These are phyloP conservation scores for Prionace glauca DNA, from an alignment of 2,797 vertebrate genomes.

Conservation along the genomic window DNA sequence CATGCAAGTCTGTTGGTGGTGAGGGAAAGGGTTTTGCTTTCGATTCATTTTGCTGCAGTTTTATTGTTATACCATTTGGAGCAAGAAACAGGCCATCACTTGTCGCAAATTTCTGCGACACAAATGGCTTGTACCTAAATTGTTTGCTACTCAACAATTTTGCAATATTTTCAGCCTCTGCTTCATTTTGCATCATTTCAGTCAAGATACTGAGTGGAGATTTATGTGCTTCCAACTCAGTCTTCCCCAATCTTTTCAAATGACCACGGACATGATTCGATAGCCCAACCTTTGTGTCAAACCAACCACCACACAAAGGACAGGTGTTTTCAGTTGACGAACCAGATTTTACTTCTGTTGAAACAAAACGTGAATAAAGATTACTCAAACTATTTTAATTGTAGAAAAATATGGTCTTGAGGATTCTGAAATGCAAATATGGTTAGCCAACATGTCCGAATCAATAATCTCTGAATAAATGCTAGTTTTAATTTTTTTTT, in stretches of 20 bases:
- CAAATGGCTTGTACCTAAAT: constrained; percentile 70
- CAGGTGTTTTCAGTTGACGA: constrained; percentile 78
- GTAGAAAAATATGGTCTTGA: constrained; percentile 28
- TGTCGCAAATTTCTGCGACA: constrained; percentile 70
- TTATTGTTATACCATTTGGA: constrained; percentile 68
- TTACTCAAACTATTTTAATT: constrained; percentile 11
- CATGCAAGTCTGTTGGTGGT: constrained; percentile 67
- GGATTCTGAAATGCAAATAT: constrained; percentile 35
- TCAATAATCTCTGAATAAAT: background rate
- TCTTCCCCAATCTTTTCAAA: constrained; percentile 90
- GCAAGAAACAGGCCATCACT: constrained; percentile 67
- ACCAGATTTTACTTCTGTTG: constrained; percentile 73
- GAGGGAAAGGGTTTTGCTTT: constrained; percentile 72
- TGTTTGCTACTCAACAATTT: constrained; percentile 84
- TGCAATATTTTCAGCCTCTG: constrained; percentile 85
- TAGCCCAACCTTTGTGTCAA: constrained; percentile 93
- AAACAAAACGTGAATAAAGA: constrained; percentile 37
- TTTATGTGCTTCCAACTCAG: constrained; percentile 77
- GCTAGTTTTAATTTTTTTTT: background rate
- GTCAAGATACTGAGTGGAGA: constrained; percentile 87
- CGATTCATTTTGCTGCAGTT: constrained; percentile 72
- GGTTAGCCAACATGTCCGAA: background rate
- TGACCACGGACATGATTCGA: constrained; percentile 97
- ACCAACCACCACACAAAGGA: constrained; percentile 89
- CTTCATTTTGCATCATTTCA: constrained; percentile 94